These are phyloP conservation scores for Anguilla rostrata DNA, from an alignment of 2,113 vertebrate species.

Conservation along the genomic window DNA sequence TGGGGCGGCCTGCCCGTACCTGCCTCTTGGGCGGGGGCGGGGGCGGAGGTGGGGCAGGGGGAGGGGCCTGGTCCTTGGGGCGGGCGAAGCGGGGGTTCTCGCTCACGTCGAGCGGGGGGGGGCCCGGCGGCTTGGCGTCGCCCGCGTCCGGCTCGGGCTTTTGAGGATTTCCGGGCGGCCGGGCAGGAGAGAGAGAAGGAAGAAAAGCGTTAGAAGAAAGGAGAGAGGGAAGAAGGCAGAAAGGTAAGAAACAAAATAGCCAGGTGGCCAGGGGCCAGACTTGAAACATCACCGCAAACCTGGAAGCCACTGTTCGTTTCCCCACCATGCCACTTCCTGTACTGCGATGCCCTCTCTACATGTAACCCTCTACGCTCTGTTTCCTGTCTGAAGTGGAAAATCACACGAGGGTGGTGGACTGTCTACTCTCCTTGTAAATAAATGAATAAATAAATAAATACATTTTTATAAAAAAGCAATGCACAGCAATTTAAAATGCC, in stretches of 20 bases:
- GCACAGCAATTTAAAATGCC: no score
- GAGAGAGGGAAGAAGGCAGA: neutral
- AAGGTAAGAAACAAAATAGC: no score
- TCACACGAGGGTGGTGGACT: no score
- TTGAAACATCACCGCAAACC: no score
- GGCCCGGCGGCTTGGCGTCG: conserved; percentile 10
- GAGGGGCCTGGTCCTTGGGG: conserved; percentile 57
- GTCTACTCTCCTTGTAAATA: no score
- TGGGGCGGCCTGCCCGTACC: conserved; percentile 61
- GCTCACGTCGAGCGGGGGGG: conserved; percentile 59
- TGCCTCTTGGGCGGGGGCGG: conserved; percentile 72
- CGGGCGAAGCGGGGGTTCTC: conserved; percentile 71
- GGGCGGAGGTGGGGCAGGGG: conserved; percentile 44
- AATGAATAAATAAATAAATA: no score
- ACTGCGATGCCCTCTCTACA: no score
- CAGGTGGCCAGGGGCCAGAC: neutral
- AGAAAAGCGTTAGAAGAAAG: neutral
- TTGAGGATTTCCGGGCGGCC: neutral
- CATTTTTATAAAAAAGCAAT: no score
- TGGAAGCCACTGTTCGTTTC: no score
- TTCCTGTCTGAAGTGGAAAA: no score
- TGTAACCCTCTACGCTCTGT: no score
- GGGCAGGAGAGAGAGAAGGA: neutral
- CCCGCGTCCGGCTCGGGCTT: neutral
- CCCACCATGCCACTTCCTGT: no score